Percentiles rank a stretch among this genome's conserved stretches.
Evolutionary conservation across 2,888 invertebrate genomes (phyloP).

Genomic region (Drosophila ochracea): DNA sequence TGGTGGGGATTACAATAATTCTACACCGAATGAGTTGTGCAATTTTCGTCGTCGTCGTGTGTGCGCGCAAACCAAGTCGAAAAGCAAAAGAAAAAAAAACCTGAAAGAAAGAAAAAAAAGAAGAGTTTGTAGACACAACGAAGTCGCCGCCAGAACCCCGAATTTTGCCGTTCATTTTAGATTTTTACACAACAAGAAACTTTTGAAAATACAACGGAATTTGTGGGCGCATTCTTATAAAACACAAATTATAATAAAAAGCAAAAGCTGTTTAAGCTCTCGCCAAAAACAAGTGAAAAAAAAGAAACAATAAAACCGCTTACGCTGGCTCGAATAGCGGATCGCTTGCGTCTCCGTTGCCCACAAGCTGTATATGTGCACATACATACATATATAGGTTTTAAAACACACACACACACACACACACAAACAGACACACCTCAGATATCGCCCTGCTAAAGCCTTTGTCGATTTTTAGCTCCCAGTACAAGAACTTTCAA

Average conservation of each 20-base stretch:
- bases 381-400: slow-evolving; percentile 7
- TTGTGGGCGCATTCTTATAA: slow-evolving; percentile 18
- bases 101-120: slow-evolving; percentile 2
- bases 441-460: slow-evolving; percentile 82
- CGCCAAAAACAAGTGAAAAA: slow-evolving; percentile 20
- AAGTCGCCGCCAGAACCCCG: slow-evolving; percentile 35
- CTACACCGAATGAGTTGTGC: slow-evolving; percentile 84
- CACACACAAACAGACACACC: slow-evolving; percentile 21
- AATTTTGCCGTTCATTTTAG: not conserved
- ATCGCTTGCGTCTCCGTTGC: slow-evolving; percentile 26
- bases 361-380: slow-evolving; percentile 13
- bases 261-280: slow-evolving; percentile 74
- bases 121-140: slow-evolving; percentile 59
- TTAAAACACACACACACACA: slow-evolving; percentile 18
- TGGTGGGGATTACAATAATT: slow-evolving; percentile 84
- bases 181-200: slow-evolving; percentile 19
- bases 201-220: slow-evolving; percentile 26
- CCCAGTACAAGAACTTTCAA: slow-evolving; percentile 84
- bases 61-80: slow-evolving; percentile 32
- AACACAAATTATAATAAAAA: slow-evolving; percentile 13
- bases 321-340: slow-evolving; percentile 62
- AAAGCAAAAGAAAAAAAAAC: not conserved
- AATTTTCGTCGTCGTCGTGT: slow-evolving; percentile 66
- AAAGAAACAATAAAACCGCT: slow-evolving; percentile 44
- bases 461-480: slow-evolving; percentile 83